Evolutionary conservation across 2,113 vertebrate genomes (phyloP).

Genomic region (Lamprologus speciosus): DNA sequence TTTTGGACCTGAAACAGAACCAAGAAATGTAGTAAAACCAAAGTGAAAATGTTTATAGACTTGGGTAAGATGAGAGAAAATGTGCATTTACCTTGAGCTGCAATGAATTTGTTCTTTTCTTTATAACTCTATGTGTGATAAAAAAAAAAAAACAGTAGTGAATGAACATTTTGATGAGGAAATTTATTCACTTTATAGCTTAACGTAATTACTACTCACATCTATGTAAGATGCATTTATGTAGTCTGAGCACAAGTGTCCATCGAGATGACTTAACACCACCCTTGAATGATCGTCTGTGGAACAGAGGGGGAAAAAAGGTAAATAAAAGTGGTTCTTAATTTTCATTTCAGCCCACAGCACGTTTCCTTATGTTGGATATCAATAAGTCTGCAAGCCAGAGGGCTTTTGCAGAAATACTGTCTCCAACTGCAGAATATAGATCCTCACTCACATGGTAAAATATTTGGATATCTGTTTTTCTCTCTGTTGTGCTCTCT

Average conservation of each 20-base stretch:
- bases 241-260: constrained; percentile 80
- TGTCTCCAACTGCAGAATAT: background rate
- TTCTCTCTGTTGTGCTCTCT: constrained; percentile 90
- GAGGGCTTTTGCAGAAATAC: constrained; percentile 13
- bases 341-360: constrained; percentile 1
- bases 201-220: constrained; percentile 67
- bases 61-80: background rate
- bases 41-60: background rate
- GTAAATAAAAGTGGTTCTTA: background rate
- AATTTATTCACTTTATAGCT: background rate
- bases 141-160: background rate
- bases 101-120: constrained; percentile 65
- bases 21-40: background rate
- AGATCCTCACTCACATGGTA: constrained; percentile 81
- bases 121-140: constrained; percentile 46
- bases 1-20: constrained; percentile 79
- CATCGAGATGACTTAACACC: constrained; percentile 75
- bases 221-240: constrained; percentile 92
- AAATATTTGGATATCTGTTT: constrained; percentile 96
- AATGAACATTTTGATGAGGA: background rate
- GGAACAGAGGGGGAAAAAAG: background rate
- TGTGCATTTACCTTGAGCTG: constrained; percentile 59
- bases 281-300: constrained; percentile 90
- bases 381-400: constrained; percentile 13
- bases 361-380: background rate